Evolutionary conservation across 2,888 invertebrate genomes (phyloP), one percentile per base, ranked within the genome.

Genomic region (Apomyelois bistriatella): DNA sequence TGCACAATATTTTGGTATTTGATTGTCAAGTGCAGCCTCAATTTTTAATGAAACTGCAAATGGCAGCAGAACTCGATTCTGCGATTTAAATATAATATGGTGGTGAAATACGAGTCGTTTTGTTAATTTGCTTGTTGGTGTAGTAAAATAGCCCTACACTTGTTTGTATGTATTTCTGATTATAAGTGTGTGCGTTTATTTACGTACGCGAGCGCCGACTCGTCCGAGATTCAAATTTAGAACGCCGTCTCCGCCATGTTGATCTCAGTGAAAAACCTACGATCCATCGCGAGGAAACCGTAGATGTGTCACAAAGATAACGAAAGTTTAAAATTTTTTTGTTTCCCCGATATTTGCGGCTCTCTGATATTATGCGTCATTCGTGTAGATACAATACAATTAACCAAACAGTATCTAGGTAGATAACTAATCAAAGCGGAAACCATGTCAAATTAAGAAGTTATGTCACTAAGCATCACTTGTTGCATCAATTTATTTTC

Each of bases 181-280:
- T 85, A 80, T 81, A 82, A 79, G 77, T 89, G 89, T 89, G 90
- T 90, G 89, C 84, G 90, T 89, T 89, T 90, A 90, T 90, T 89
- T 90, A 89, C 88, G 90, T 89, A 87, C 86, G 84, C 87, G 85
- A 88, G 89, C 90, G 86, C 88, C 89, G 88, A 89, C 89, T 88
- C 89, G 90, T 85, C 89, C 90, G 89, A 88, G 89, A 86, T 90
- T 87, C 90, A 88, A 89, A 90, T 83, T 85, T 90, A 90, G 90
- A 90, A 87, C 85, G 75, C 83, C 85, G 85, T 84, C 88, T 83
- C 88, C 90, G 89, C 89, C 90, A 89, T 89, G 89, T 89, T 89
- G 89, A 82, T 86, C 82, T 84, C 79, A 67, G 84, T 84, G 88
- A 85, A 88, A 89, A 89, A 87, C 82, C 85, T 84, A 87, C 82